Conservation (phyloP, 2,113 vertebrate species). For the Noctilio leporinus region DNA sequence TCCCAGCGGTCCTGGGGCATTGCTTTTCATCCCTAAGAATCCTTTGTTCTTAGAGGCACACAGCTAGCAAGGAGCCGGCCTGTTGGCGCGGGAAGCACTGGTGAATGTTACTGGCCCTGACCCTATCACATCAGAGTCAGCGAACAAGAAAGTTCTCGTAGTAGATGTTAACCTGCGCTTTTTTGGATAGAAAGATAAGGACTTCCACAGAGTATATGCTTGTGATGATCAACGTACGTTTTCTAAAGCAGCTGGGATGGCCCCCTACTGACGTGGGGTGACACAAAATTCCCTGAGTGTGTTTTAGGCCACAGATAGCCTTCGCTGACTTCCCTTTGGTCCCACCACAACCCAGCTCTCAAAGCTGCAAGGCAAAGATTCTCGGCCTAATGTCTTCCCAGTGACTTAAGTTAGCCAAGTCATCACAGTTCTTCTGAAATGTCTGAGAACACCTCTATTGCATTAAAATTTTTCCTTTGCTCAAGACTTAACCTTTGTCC, state of each 20-base stretch:
- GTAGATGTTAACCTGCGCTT: not conserved
- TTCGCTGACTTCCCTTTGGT: not conserved
- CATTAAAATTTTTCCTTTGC: not conserved
- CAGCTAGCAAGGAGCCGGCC: not conserved
- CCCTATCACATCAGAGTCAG: not conserved
- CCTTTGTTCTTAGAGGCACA: not conserved
- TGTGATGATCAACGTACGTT: not conserved
- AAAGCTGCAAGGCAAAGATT: not conserved
- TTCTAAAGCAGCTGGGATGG: not conserved
- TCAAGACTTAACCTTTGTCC: not conserved
- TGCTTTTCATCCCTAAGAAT: not conserved
- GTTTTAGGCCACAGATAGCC: not conserved
- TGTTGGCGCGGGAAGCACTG: not conserved
- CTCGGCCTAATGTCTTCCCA: not conserved
- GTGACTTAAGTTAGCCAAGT: not conserved
- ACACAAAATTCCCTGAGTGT: not conserved
- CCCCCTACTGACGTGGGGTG: accelerated
- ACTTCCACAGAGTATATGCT: not conserved
- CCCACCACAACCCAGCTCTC: not conserved
- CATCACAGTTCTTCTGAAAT: not conserved
- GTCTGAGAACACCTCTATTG: not conserved
- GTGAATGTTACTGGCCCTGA: not conserved
- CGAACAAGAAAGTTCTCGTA: not conserved
- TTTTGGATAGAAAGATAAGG: not conserved
- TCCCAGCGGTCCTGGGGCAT: not conserved